These are phyloP conservation scores for Auanema sp. DNA, from an alignment of 2,888 invertebrate species.

Conservation along the genomic window DNA sequence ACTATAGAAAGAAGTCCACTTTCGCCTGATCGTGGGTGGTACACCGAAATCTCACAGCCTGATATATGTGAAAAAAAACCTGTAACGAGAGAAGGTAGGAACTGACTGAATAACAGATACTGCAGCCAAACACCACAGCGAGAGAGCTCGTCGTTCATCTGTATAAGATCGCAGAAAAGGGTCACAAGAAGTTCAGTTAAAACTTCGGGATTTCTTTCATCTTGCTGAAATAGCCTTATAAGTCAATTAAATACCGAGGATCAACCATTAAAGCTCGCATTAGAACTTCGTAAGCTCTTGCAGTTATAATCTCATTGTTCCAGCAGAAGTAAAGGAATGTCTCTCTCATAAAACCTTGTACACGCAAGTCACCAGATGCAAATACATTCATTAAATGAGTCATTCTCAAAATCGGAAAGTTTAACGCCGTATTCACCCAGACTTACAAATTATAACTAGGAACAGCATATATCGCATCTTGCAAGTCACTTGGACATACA, in stretches of 20 bases:
- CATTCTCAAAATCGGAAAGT: too few relatives aligned
- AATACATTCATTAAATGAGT: too few relatives aligned
- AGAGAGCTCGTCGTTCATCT: background rate
- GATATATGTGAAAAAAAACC: too few relatives aligned
- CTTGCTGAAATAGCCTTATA: background rate
- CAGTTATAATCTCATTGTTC: background rate
- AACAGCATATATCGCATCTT: too few relatives aligned
- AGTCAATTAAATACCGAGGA: background rate
- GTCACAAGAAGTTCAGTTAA: background rate
- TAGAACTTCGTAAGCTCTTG: background rate
- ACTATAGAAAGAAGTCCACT: too few relatives aligned
- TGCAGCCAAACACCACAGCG: background rate
- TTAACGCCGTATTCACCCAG: too few relatives aligned
- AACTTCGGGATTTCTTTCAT: background rate
- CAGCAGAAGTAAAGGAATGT: slow-evolving; percentile 1
- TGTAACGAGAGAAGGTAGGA: too few relatives aligned
- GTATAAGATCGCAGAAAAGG: background rate
- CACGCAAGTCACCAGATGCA: too few relatives aligned
- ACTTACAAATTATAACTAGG: too few relatives aligned
- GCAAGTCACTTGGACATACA: too few relatives aligned
- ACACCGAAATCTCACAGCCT: too few relatives aligned
- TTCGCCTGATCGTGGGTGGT: too few relatives aligned
- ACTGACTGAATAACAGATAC: background rate
- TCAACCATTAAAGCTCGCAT: background rate
- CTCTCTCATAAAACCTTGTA: background rate